Percentiles rank a stretch among this genome's conserved stretches.
Evolutionary conservation across 2,797 vertebrate genomes (phyloP).

Genomic region (Onychomys torridus): DNA sequence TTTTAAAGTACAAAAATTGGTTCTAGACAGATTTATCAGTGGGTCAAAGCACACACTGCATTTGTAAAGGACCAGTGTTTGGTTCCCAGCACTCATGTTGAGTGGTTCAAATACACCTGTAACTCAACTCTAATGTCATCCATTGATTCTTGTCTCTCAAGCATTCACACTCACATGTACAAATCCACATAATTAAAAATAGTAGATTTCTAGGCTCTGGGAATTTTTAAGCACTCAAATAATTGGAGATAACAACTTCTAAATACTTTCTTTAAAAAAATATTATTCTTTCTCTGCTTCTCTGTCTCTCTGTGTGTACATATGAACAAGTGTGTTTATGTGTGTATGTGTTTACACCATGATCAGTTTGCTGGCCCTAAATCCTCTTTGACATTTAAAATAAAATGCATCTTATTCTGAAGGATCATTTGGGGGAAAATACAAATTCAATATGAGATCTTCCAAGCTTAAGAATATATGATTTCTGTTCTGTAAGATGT

Average conservation of each 20-base stretch:
- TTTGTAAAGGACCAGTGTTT: not conserved
- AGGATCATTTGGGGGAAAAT: not conserved
- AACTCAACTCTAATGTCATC: not conserved
- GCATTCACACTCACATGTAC: too few relatives aligned
- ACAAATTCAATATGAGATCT: not conserved
- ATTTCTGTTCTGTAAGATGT: not conserved
- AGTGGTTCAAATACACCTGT: not conserved
- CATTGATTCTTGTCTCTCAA: not conserved
- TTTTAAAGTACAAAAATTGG: not conserved
- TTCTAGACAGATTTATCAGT: not conserved
- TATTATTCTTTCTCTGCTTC: not conserved
- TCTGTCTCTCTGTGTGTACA: not conserved
- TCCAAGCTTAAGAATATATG: not conserved
- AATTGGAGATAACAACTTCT: not conserved
- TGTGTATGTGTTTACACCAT: not conserved
- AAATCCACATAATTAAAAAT: not conserved
- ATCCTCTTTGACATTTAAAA: not conserved
- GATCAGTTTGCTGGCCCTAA: not conserved
- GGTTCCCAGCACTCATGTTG: not conserved
- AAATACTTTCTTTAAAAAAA: not conserved
- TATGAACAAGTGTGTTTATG: not conserved
- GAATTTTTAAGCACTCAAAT: not conserved
- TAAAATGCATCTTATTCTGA: not conserved
- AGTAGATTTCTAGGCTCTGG: not conserved
- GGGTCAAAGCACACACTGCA: not conserved